Base-by-base conservation (phyloP, 1,140 invertebrate genomes). In the Drosophila erecta region DNA sequence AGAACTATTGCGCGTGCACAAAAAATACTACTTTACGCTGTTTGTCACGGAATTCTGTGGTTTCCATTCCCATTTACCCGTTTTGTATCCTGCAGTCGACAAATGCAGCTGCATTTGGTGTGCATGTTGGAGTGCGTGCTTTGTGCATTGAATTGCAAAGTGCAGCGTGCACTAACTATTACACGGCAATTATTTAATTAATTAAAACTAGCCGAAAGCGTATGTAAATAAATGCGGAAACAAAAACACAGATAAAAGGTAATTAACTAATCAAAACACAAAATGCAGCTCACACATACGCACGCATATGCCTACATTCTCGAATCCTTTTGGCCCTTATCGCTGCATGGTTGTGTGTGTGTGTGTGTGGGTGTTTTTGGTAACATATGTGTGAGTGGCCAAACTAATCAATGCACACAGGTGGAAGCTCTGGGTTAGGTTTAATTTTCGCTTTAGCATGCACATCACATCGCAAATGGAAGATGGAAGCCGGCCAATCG, bases 221-320 rank as follows among this genome's bases (percentile, higher is more conserved):
- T 81, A 77, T 80, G 74, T 77, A 77, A 77, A 77, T 70, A 77
- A 77, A 70, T 69, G 65, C 54, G 49, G 33, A 80, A 84, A 50
- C 83, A 77, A 81, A 84, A 86, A 81, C 73, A 65, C 71, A 79
- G 61, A 83, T 67, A 79, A 81, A 85, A 83, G 79, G 72, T 87
- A 87, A 89, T 87, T 89, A 89, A 83, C 86, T 83, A 83, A 84
- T 79, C 84, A 78, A 83, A 87, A 83, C 78, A 87, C 84, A 77
- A 79, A 73, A 49, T 51, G 43, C 37, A 46, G 44, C 35, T n/a
- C 35, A 51, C 62, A 58, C 55, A 46, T 37, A n/a, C 37, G 46
- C 12, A 58, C 43, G 15, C 41, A 41, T 17, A 49, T 27, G 40
- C 56, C 54, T 49, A 15, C 22, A 53, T 24, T 6, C n/a, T 7